phyloP scores from a whole-genome alignment of 2,888 invertebrate genomes.

The Polydrusus cervinus region DNA sequence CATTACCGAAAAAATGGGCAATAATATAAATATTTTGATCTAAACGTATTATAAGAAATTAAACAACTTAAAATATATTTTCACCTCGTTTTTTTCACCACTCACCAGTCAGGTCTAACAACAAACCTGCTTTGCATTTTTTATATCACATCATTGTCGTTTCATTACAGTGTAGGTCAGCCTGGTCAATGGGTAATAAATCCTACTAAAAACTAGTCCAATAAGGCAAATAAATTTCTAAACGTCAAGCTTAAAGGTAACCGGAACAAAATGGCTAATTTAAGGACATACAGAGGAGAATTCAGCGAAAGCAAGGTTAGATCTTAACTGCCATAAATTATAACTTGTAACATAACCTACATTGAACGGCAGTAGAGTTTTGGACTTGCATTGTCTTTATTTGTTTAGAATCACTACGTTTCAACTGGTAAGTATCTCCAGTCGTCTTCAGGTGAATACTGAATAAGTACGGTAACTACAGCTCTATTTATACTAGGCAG shows the following conservation, averaged over 20 bases:
- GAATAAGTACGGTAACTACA: too few relatives aligned
- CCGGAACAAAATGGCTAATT: conserved; percentile 38
- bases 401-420: too few relatives aligned
- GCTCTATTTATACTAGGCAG: too few relatives aligned
- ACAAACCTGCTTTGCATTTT: background rate
- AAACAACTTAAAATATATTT: background rate
- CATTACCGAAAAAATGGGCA: too few relatives aligned
- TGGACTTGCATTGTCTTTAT: too few relatives aligned
- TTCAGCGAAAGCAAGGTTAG: conserved; percentile 26
- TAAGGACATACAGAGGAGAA: conserved; percentile 1
- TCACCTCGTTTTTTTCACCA: background rate
- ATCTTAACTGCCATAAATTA: background rate
- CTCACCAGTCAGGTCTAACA: too few relatives aligned
- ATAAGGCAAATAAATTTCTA: conserved; percentile 43
- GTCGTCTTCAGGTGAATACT: too few relatives aligned
- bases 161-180: conserved; percentile 10
- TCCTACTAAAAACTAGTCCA: conserved; percentile 39
- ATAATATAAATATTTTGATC: too few relatives aligned
- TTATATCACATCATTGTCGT: conserved; percentile 2
- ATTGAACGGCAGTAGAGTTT: too few relatives aligned
- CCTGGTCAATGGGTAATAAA: conserved; percentile 28
- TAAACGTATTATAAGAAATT: too few relatives aligned
- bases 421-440: too few relatives aligned
- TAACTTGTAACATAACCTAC: background rate
- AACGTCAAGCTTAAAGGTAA: conserved; percentile 27